Percentiles rank a stretch among this genome's conserved stretches.
Conservation (phyloP, 1,140 invertebrate species). For the Muscidifurax raptorellus region DNA sequence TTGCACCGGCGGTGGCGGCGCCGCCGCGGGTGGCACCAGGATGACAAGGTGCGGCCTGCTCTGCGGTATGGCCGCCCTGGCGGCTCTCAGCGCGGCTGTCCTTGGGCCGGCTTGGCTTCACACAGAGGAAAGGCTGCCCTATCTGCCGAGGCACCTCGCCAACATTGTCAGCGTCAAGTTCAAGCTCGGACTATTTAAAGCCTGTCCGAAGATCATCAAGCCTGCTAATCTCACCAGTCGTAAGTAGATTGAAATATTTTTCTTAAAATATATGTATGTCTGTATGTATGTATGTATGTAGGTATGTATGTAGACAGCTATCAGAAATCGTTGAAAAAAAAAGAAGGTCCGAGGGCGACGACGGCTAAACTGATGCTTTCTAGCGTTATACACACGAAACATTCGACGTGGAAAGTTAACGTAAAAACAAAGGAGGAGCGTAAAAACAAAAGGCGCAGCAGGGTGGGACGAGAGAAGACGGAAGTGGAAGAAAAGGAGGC, state of each 20-base stretch:
- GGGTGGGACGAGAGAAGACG: neutral
- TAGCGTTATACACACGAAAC: neutral
- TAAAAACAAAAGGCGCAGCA: conserved; percentile 55
- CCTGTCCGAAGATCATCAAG: conserved; percentile 70
- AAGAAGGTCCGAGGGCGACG: no score
- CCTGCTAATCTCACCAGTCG: conserved; percentile 68
- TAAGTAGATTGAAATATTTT: conserved; percentile 62
- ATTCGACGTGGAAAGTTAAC: conserved; percentile 49
- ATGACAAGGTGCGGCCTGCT: conserved; percentile 72
- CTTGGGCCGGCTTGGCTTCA: conserved; percentile 72
- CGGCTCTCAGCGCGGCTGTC: conserved; percentile 69
- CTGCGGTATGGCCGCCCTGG: conserved; percentile 71
- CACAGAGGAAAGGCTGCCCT: conserved; percentile 71
- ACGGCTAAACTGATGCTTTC: neutral
- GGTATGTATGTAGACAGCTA: no score
- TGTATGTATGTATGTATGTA: neutral
- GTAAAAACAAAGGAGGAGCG: conserved; percentile 64
- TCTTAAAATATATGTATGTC: neutral
- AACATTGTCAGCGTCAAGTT: conserved; percentile 67
- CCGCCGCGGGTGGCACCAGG: conserved; percentile 65
- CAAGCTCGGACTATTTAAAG: conserved; percentile 72
- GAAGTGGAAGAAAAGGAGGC: conserved; percentile 31
- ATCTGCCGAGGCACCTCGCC: conserved; percentile 62
- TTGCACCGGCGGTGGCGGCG: conserved; percentile 59
- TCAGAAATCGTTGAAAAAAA: neutral